phyloP scores from a whole-genome alignment of 2,797 vertebrate genomes.

The Arnoldichthys spilopterus region DNA sequence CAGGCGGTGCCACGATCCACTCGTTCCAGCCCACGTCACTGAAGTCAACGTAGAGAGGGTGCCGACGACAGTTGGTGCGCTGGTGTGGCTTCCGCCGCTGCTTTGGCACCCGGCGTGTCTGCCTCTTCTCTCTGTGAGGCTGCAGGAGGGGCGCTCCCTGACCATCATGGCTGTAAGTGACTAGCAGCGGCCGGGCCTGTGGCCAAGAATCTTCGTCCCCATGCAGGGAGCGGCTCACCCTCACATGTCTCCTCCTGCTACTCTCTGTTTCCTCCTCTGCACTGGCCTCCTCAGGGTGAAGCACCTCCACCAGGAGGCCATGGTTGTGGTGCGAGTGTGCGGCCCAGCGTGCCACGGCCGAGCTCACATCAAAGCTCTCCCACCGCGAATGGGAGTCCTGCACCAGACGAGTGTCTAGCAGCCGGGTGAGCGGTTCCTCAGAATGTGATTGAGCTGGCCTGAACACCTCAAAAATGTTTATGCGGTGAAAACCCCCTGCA shows the following conservation, averaged over 20 bases:
- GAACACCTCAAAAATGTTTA: constrained; percentile 98
- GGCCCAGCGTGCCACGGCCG: constrained; percentile 92
- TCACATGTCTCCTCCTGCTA: constrained; percentile 85
- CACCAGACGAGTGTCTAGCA: constrained; percentile 96
- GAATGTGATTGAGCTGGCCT: constrained; percentile 77
- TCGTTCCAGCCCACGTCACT: constrained; percentile 99
- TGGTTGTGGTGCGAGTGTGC: constrained; percentile 88
- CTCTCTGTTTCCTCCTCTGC: constrained; percentile 60
- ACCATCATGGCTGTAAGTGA: constrained; percentile 95
- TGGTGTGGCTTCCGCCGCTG: constrained; percentile 88
- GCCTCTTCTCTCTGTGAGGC: constrained; percentile 89
- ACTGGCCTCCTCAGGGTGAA: constrained; percentile 83
- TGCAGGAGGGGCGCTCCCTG: constrained; percentile 91
- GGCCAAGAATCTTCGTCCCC: constrained; percentile 90
- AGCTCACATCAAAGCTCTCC: constrained; percentile 97
- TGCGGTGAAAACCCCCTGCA: constrained; percentile 86
- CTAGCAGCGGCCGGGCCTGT: constrained; percentile 91
- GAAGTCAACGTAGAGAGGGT: constrained; percentile 97
- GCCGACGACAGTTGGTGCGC: constrained; percentile 93
- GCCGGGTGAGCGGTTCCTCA: constrained; percentile 87
- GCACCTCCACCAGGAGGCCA: constrained; percentile 95
- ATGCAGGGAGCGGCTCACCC: constrained; percentile 96
- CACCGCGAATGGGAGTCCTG: constrained; percentile 91
- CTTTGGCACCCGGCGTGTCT: constrained; percentile 79
- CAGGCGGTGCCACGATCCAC: constrained; percentile 98